Evolutionary conservation across 2,888 invertebrate genomes (phyloP).

Genomic region (Miltochrista miniata): DNA sequence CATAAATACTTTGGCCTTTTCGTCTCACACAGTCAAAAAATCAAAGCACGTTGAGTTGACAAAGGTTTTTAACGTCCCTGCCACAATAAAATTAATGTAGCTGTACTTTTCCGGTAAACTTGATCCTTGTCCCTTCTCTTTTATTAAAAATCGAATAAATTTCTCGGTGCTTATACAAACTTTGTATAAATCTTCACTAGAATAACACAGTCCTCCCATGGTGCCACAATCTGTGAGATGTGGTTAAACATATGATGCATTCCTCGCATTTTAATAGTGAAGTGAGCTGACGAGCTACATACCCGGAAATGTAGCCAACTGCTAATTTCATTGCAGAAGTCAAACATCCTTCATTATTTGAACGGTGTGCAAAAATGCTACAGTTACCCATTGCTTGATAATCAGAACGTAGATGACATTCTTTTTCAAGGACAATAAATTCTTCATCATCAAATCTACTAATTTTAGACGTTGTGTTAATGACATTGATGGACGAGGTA

Average conservation of each 20-base stretch:
- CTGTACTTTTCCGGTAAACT: no score
- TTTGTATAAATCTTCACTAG: constrained; percentile 8
- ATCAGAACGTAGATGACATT: background rate
- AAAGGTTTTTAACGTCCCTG: no score
- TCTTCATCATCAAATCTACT: constrained; percentile 1
- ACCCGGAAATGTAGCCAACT: constrained; percentile 2
- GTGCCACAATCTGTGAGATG: background rate
- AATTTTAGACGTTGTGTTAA: background rate
- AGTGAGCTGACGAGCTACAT: background rate
- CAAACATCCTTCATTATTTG: background rate
- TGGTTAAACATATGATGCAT: background rate
- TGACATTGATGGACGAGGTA: background rate
- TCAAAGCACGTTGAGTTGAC: no score
- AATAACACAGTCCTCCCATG: constrained; percentile 9
- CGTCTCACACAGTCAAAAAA: no score
- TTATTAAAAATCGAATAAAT: constrained; percentile 4
- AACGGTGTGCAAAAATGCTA: background rate
- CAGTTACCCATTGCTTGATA: background rate
- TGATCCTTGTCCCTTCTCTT: no score
- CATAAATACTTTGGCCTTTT: no score
- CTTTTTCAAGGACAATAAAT: background rate
- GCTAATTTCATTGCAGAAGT: background rate
- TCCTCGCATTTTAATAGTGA: constrained; percentile 2
- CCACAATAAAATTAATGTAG: no score
- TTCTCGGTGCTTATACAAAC: constrained; percentile 8